phyloP scores from a whole-genome alignment of 2,797 vertebrate species.

The Onychomys arenicola region DNA sequence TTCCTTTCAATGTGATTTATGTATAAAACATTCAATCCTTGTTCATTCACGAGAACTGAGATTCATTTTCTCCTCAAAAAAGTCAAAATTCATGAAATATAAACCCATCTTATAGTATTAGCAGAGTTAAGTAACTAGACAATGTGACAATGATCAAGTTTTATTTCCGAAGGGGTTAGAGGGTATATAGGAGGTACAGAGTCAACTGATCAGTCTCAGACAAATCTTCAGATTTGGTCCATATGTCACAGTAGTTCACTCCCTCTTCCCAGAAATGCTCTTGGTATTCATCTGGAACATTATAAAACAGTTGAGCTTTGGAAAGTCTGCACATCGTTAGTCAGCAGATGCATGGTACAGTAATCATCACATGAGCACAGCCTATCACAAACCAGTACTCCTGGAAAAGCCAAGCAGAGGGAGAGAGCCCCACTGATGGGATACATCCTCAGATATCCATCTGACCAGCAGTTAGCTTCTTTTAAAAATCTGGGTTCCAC shows the following conservation, averaged over 20 bases:
- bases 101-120: not conserved
- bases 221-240: conserved; percentile 66
- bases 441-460: conserved; percentile 73
- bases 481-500: conserved; percentile 70
- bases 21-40: conserved; percentile 30
- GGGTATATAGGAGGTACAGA: conserved; percentile 20
- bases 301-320: conserved; percentile 78
- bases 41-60: not conserved
- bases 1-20: conserved; percentile 49
- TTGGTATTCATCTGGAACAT: conserved; percentile 80
- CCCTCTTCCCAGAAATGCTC: conserved; percentile 84
- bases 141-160: conserved; percentile 51
- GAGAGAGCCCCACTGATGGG: conserved; percentile 66
- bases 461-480: conserved; percentile 68
- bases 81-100: conserved; percentile 24
- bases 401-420: conserved; percentile 57
- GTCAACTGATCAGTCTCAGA: conserved; percentile 57
- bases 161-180: conserved; percentile 53
- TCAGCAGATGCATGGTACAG: conserved; percentile 74
- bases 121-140: not conserved
- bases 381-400: conserved; percentile 78
- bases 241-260: conserved; percentile 77
- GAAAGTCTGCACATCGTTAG: conserved; percentile 81
- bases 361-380: conserved; percentile 81
- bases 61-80: not conserved